These are phyloP conservation scores for Cinclus mexicanus DNA, from an alignment of 2,113 vertebrate genomes.

Conservation along the genomic window DNA sequence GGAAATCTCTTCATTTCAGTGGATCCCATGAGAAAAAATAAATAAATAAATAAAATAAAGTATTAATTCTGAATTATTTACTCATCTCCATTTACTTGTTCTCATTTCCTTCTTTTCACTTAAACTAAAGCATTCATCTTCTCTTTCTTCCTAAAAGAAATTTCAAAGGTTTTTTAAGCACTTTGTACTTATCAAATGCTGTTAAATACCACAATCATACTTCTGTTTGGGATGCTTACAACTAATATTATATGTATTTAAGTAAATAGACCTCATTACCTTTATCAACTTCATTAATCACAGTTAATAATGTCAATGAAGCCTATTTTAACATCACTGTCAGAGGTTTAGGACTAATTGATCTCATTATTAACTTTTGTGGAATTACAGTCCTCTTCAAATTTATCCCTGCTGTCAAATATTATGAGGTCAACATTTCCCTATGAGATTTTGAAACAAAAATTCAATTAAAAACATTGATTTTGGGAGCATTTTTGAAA, in stretches of 20 bases:
- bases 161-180: slow-evolving; percentile 46
- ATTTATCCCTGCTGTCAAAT: not conserved
- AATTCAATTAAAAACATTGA: not conserved
- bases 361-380: not conserved
- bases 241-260: not conserved
- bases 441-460: not conserved
- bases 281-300: slow-evolving; percentile 49
- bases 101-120: slow-evolving; percentile 39
- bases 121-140: slow-evolving; percentile 36
- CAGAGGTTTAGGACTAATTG: not conserved
- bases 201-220: not conserved
- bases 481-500: not conserved
- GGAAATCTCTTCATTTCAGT: slow-evolving; percentile 10
- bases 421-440: not conserved
- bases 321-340: not conserved
- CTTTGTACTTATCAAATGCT: not conserved
- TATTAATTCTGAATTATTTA: slow-evolving; percentile 50
- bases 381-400: not conserved
- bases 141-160: slow-evolving; percentile 17
- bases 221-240: not conserved
- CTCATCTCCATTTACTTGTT: slow-evolving; percentile 20
- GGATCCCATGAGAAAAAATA: not conserved
- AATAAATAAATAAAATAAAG: slow-evolving; percentile 29
- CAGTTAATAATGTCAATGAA: slow-evolving; percentile 20
- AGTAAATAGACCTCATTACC: slow-evolving; percentile 58